Evolutionary conservation across 2,888 invertebrate genomes (phyloP).

Genomic region (Pimpla rufipes): DNA sequence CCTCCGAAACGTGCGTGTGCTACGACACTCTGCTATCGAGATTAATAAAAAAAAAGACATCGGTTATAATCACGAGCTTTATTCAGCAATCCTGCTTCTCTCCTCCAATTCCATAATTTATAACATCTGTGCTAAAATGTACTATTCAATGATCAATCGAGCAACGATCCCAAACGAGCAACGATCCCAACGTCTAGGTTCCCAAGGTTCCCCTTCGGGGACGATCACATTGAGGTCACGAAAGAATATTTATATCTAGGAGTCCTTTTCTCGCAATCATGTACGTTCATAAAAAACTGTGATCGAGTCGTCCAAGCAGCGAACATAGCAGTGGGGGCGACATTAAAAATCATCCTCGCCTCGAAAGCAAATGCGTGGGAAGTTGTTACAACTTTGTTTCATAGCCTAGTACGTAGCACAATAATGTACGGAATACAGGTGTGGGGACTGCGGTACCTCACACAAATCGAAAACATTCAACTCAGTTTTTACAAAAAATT

Average conservation of each 20-base stretch:
- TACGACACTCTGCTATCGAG: too few relatives aligned
- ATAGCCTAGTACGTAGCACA: background rate
- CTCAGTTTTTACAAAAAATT: too few relatives aligned
- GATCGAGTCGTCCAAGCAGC: background rate
- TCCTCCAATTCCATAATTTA: too few relatives aligned
- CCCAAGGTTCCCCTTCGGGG: background rate
- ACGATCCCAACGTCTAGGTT: too few relatives aligned
- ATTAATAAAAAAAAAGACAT: too few relatives aligned
- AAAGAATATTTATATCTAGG: constrained; percentile 25
- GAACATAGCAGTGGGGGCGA: constrained; percentile 1
- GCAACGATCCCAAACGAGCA: too few relatives aligned
- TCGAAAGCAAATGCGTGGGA: constrained; percentile 3
- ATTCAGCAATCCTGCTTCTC: too few relatives aligned
- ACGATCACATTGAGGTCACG: constrained; percentile 8
- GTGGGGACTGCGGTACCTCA: constrained; percentile 26
- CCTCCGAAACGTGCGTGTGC: too few relatives aligned
- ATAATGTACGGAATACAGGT: constrained; percentile 11
- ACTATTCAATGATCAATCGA: too few relatives aligned
- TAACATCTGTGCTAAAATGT: too few relatives aligned
- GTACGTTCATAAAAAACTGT: background rate
- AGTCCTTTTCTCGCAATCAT: background rate
- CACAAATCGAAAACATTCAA: too few relatives aligned
- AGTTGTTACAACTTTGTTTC: background rate
- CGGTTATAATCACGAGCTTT: too few relatives aligned
- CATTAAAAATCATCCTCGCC: background rate